phyloP scores from a whole-genome alignment of 2,797 vertebrate species.

The Crenuchus spilurus region DNA sequence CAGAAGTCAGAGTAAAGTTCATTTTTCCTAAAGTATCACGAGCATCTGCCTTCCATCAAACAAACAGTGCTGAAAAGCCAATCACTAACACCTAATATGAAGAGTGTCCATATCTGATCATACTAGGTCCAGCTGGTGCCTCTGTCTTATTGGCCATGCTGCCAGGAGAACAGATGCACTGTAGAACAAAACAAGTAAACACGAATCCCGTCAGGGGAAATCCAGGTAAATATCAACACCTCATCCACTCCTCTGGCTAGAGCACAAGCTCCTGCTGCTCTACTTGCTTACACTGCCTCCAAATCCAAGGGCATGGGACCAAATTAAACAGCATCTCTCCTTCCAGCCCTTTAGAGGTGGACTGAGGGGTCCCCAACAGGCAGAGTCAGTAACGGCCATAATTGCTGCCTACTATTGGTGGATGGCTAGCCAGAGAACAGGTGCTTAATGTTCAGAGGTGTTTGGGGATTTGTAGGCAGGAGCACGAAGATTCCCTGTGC shows the following conservation, averaged over 20 bases:
- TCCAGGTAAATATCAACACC: conserved; percentile 28
- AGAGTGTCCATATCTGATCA: conserved; percentile 15
- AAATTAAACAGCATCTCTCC: conserved; percentile 37
- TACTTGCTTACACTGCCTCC: not conserved
- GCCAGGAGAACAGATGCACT: conserved; percentile 21
- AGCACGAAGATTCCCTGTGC: conserved; percentile 52
- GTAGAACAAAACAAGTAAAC: conserved; percentile 37
- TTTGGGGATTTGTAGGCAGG: conserved; percentile 54
- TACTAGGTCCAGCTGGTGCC: conserved; percentile 14
- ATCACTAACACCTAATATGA: not conserved
- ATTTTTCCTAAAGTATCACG: not conserved
- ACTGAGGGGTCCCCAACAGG: conserved; percentile 30
- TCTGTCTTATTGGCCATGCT: not conserved
- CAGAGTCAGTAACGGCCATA: conserved; percentile 49
- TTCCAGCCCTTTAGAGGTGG: conserved; percentile 5
- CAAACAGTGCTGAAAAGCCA: not conserved
- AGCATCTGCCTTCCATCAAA: not conserved
- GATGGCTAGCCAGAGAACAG: conserved; percentile 61
- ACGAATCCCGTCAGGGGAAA: conserved; percentile 28
- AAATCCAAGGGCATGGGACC: conserved; percentile 17
- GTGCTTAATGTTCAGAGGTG: conserved; percentile 65
- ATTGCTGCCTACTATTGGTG: conserved; percentile 51
- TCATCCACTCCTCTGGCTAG: not conserved
- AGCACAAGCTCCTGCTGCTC: conserved; percentile 3
- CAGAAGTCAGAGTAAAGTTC: not conserved